Evolutionary conservation across 64 coral and sea anemone species (phyloP), one percentile per base, ranked within the genome.

Genomic region (Montipora foliosa): DNA sequence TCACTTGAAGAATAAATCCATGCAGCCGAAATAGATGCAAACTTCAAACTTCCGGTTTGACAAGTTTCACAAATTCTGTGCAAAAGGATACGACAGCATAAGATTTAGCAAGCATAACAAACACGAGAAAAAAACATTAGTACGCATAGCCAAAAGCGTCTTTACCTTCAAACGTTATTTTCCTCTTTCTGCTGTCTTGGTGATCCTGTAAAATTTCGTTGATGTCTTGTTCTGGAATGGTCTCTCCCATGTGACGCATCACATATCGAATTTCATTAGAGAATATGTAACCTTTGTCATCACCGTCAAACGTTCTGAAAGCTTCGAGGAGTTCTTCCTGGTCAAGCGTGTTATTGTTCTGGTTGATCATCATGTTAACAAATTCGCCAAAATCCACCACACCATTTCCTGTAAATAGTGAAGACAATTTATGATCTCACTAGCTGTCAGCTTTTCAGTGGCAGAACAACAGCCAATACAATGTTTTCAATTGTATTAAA

Each of bases 301-400:
- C 98, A 5, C 95, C 95, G 73, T 99, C 98, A 78, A 99, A 99
- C 46, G 98, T 99, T 59, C 98, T 92, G 87, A 99, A 99, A 1
- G 98, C 98, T 44, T 99, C 98, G 8, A 96, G 44, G 9, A 99
- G 74, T 46, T 99, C 98, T 15, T 96, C 92, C 37, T 96, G 88
- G 78, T 99, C 98, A 8, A 99, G 75, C 3, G 98, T 99, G 79
- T 99, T 99, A 89, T 99, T 99, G 46, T 99, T 99, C 75, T 96
- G 95, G 66, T 99, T 99, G 15, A 99, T 99, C 98, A 99, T 99
- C 98, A 99, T 99, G 79, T 99, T 99, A 6, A 99, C 98, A 90
- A 99, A 99, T 79, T 99, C 98, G 75, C 96, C 92, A 78, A 99
- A 99, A 79, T 99, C 98, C 12, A 99, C 92, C 0, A 96, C 95